Conservation (phyloP, 2,797 vertebrate species). For the Poecilia gillii region DNA sequence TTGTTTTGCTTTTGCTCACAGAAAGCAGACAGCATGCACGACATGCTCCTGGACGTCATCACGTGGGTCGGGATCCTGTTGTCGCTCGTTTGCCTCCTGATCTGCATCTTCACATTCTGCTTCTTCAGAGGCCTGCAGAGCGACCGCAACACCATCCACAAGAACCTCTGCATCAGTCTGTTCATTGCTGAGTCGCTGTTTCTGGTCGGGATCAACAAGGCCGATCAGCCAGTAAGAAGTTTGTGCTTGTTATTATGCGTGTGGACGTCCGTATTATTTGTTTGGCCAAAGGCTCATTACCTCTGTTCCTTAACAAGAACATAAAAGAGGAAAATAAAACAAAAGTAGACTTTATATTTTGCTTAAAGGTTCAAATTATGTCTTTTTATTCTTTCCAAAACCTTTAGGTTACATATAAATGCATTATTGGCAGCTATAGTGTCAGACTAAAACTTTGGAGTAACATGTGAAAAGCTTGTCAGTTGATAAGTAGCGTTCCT, state of each 20-base stretch:
- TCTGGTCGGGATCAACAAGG: conserved; percentile 95
- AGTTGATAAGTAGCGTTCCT: background rate
- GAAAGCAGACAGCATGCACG: conserved; percentile 92
- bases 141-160: conserved; percentile 97
- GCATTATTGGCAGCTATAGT: background rate
- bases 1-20: conserved; percentile 56
- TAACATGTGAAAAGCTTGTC: background rate
- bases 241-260: background rate
- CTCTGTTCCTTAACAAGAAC: background rate
- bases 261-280: background rate
- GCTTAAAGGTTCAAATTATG: background rate
- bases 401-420: background rate
- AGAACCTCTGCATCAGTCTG: conserved; percentile 97
- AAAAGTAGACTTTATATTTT: background rate
- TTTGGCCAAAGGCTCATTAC: background rate
- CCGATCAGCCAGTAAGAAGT: conserved; percentile 92
- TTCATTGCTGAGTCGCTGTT: conserved; percentile 97
- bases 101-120: conserved; percentile 99
- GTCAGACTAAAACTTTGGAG: background rate
- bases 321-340: background rate
- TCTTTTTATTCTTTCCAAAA: conserved; percentile 19
- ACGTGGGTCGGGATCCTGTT: conserved; percentile 98
- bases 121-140: conserved; percentile 98
- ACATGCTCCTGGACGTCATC: conserved; percentile 95
- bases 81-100: conserved; percentile 95